Percentiles rank a stretch among this genome's conserved stretches.
These are phyloP conservation scores for Perodicticus potto DNA, from an alignment of 2,797 vertebrate species.

Conservation along the genomic window DNA sequence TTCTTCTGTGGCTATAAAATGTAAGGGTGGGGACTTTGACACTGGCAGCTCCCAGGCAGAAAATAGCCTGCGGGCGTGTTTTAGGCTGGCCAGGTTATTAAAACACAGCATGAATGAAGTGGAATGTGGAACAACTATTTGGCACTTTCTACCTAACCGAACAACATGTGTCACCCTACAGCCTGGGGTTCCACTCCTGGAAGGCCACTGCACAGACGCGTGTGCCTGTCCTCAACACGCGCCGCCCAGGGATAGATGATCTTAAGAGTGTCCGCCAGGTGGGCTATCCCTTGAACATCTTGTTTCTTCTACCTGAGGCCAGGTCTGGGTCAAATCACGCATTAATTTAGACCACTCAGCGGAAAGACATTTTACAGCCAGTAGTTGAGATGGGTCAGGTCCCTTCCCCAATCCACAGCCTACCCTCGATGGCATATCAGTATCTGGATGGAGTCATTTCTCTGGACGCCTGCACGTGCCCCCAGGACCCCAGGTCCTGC, in stretches of 20 bases:
- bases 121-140: not conserved
- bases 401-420: not conserved
- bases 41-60: not conserved
- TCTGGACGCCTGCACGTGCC: not conserved
- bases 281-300: not conserved
- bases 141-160: not conserved
- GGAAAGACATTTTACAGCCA: not conserved
- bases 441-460: not conserved
- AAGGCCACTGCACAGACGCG: no score
- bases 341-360: not conserved
- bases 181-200: not conserved
- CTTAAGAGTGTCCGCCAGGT: not conserved
- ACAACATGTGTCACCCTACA: rapidly evolving
- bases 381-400: not conserved
- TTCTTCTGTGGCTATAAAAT: not conserved
- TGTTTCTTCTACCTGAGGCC: not conserved
- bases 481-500: not conserved
- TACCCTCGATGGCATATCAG: rapidly evolving
- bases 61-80: no score
- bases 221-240: not conserved
- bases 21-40: not conserved
- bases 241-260: not conserved
- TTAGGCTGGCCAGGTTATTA: not conserved
- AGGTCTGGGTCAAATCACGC: not conserved
- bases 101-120: not conserved